phyloP scores from a whole-genome alignment of 2,797 vertebrate species.

The Eospalax fontanierii region DNA sequence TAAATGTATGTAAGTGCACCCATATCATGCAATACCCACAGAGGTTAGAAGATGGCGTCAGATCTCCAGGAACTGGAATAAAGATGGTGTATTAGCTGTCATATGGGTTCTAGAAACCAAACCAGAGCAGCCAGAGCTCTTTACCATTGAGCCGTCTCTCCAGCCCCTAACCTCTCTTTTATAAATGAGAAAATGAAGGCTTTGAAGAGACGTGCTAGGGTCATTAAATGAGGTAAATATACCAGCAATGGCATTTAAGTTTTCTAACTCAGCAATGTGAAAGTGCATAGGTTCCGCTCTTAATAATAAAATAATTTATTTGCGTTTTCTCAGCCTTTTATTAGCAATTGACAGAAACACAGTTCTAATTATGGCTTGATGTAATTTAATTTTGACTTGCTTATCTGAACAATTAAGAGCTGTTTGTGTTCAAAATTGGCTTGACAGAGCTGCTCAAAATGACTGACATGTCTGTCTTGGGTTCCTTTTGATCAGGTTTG shows the following conservation, averaged over 20 bases:
- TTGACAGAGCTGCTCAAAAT: constrained; percentile 11
- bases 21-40: too few species aligned
- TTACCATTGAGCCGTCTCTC: too few species aligned
- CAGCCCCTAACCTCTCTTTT: neutral
- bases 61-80: too few species aligned
- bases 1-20: too few species aligned
- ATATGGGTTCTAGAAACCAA: too few species aligned
- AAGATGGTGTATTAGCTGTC: too few species aligned
- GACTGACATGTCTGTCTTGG: neutral
- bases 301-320: constrained; percentile 26
- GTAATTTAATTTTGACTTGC: neutral
- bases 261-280: constrained; percentile 11
- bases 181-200: constrained; percentile 32
- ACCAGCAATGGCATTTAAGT: constrained; percentile 15
- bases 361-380: constrained; percentile 4
- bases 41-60: too few species aligned
- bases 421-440: constrained; percentile 23
- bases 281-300: neutral
- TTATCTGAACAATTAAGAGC: neutral
- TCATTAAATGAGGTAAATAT: neutral
- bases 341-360: constrained; percentile 28
- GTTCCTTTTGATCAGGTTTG: neutral
- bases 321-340: constrained; percentile 35
- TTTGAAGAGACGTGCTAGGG: neutral
- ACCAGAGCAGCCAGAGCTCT: too few species aligned